Evolutionary conservation across 2,888 invertebrate genomes (phyloP).

Genomic region (Cheilosia vernalis): DNA sequence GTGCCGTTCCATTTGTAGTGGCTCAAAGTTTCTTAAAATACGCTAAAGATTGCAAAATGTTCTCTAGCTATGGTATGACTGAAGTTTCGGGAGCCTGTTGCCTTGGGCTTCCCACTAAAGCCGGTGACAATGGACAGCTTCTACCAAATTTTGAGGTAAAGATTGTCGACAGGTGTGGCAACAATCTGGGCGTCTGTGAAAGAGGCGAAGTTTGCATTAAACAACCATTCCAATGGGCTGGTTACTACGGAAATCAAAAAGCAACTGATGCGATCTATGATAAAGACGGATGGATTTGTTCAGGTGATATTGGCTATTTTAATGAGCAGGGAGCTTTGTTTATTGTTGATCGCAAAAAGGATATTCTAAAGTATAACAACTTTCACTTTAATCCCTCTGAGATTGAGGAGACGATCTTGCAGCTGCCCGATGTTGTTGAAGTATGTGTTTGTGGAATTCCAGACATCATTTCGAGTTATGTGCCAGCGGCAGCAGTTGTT

Average conservation of each 20-base stretch:
- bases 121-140: constrained; percentile 71
- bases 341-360: constrained; percentile 77
- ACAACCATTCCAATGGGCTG: constrained; percentile 62
- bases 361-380: constrained; percentile 76
- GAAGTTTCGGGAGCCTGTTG: constrained; percentile 69
- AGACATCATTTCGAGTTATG: constrained; percentile 57
- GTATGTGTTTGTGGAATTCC: constrained; percentile 76
- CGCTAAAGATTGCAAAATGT: constrained; percentile 58
- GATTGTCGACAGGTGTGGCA: constrained; percentile 72
- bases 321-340: constrained; percentile 72
- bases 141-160: constrained; percentile 67
- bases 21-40: constrained; percentile 63
- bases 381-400: constrained; percentile 76
- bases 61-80: constrained; percentile 76
- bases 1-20: constrained; percentile 69
- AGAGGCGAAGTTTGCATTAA: constrained; percentile 75
- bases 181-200: constrained; percentile 57
- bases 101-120: constrained; percentile 17
- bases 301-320: constrained; percentile 77
- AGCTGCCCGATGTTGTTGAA: constrained; percentile 69
- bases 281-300: constrained; percentile 74
- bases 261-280: constrained; percentile 64
- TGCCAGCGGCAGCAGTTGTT: constrained; percentile 75
- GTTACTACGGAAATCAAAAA: constrained; percentile 71
- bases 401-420: constrained; percentile 74